Evolutionary conservation across 2,888 invertebrate genomes (phyloP).

Genomic region (Chaetogeoica ovagalla): DNA sequence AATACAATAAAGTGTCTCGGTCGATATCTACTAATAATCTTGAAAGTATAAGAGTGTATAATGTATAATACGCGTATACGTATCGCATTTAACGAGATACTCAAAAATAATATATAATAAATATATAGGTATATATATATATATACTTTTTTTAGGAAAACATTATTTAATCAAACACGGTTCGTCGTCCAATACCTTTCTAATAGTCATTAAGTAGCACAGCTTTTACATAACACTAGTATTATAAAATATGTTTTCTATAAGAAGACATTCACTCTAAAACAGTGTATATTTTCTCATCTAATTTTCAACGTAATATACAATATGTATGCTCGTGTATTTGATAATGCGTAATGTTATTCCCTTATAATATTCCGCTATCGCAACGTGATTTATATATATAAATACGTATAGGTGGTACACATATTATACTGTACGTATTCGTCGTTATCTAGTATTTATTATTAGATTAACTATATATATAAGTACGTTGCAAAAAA

Average conservation of each 20-base stretch:
- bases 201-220: slow-evolving; percentile 44
- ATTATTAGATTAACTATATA: too few relatives aligned
- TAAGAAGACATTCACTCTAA: slow-evolving; percentile 33
- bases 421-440: too few relatives aligned
- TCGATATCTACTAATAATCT: background rate
- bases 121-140: background rate
- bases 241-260: slow-evolving; percentile 18
- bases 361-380: too few relatives aligned
- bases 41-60: background rate
- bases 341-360: background rate
- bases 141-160: slow-evolving; percentile 21
- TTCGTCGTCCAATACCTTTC: slow-evolving; percentile 25
- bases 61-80: too few relatives aligned
- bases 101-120: too few relatives aligned
- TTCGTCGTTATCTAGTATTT: too few relatives aligned
- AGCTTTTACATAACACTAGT: slow-evolving; percentile 37
- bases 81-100: too few relatives aligned
- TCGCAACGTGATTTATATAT: too few relatives aligned
- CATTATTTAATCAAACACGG: slow-evolving; percentile 31
- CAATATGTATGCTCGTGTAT: background rate
- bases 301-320: background rate
- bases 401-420: too few relatives aligned
- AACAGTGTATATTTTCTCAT: background rate
- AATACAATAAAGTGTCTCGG: background rate
- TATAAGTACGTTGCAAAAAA: too few relatives aligned